Evolutionary conservation across 1,140 invertebrate genomes (phyloP).

Genomic region (Proctacanthus coquilletti): DNA sequence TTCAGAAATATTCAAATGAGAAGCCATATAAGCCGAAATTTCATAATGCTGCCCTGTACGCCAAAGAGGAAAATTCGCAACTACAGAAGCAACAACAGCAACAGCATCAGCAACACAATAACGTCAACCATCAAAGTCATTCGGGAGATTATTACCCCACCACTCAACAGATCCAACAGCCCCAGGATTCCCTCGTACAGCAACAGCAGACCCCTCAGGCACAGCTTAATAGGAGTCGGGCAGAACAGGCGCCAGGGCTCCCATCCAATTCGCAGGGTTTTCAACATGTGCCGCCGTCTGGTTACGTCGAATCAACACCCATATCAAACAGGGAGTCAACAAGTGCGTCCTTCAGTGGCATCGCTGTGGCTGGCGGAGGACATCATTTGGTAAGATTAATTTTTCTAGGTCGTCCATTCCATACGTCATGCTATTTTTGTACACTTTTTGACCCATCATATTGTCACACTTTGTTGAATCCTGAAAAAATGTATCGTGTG

Average conservation of each 20-base stretch:
- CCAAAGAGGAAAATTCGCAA: slow-evolving; percentile 10
- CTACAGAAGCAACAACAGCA: slow-evolving; percentile 5
- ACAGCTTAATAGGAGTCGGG: too few species aligned
- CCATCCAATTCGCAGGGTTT: background rate
- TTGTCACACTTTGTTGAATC: too few species aligned
- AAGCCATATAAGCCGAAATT: slow-evolving; percentile 63
- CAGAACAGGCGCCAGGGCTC: too few species aligned
- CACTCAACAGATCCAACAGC: too few species aligned
- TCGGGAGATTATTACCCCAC: too few species aligned
- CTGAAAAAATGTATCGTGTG: too few species aligned
- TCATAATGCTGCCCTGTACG: slow-evolving; percentile 44
- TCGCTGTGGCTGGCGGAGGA: slow-evolving; percentile 7
- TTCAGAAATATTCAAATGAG: slow-evolving; percentile 10
- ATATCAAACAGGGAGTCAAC: background rate
- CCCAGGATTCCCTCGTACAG: slow-evolving; percentile 5
- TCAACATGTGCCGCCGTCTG: slow-evolving; percentile 1
- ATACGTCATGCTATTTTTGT: too few species aligned
- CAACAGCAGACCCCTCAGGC: slow-evolving; percentile 3
- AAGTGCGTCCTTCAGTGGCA: background rate
- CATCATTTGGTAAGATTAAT: slow-evolving; percentile 19
- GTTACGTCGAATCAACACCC: background rate
- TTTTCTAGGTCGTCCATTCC: too few species aligned
- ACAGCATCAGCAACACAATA: slow-evolving; percentile 11
- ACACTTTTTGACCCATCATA: too few species aligned
- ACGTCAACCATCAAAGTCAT: too few species aligned